phyloP scores from a whole-genome alignment of 2,888 invertebrate genomes.

The Sepioteuthis lessoniana region DNA sequence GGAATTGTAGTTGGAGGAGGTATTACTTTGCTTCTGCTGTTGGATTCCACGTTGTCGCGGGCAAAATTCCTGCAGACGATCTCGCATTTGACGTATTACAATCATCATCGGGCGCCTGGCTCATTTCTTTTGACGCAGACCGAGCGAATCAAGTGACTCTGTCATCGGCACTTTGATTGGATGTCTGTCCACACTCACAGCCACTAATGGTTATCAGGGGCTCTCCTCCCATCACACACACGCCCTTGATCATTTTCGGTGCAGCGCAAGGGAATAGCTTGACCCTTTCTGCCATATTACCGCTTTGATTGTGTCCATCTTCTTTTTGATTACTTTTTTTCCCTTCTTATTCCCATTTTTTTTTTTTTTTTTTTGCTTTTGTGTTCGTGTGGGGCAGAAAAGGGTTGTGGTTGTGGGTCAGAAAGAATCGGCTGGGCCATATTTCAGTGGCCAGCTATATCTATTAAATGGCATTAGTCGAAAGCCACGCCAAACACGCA shows the following conservation, averaged over 20 bases:
- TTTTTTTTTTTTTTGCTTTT: not conserved
- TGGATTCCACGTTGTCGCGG: not conserved
- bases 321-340: not conserved
- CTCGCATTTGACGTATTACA: constrained; percentile 11
- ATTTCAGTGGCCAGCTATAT: not conserved
- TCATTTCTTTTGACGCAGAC: not conserved
- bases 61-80: not conserved
- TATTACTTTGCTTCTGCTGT: not conserved
- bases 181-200: not conserved
- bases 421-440: not conserved
- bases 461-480: not conserved
- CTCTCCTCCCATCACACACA: not conserved
- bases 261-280: not conserved
- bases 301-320: constrained; percentile 33
- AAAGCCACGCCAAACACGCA: not conserved
- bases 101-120: not conserved
- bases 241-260: not conserved
- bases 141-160: not conserved
- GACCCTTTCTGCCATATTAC: constrained; percentile 8
- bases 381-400: not conserved
- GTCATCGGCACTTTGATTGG: constrained; percentile 33
- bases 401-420: not conserved
- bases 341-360: not conserved
- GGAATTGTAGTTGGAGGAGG: no score
- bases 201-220: not conserved